Base-by-base conservation (phyloP, 64 coral and sea anemone genomes). In the Pachyseris speciosa region DNA sequence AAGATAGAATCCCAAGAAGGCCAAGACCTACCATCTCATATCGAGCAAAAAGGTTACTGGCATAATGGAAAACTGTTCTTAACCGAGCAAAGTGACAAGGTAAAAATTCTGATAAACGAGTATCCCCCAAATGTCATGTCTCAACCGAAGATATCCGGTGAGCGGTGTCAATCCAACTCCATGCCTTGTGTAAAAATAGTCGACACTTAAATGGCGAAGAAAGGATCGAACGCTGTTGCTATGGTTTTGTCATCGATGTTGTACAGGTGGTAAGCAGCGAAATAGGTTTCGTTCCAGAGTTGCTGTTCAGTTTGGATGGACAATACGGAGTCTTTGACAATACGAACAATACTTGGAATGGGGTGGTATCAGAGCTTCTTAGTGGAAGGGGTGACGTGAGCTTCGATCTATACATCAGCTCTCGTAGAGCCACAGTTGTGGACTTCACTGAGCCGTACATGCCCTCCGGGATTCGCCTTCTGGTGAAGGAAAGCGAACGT, bases 381-480 rank as follows among this genome's bases (percentile, higher is more conserved):
- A 22, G 41, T 16, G 74, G 84, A 37, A 76, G 93, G 72, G 95
- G 91, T 2, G 95, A 97, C 39, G 77, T 83, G 20, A 90, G 83
- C 40, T 69, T 93, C 3, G 91, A 97, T 78, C 50, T 97, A 79
- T 94, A 86, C 51, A 84, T 97, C 6, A 97, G 95, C 29, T 91
- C 95, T 41, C 84, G 95, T 11, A 89, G 95, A 44, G 69, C 95
- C 28, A 86, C 67, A 13, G 95, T 84, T 69, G 29, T 97, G 3
- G 90, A 94, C 29, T 97, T 97, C 37, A 97, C 95, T 6, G 95
- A 97, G 42, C 77, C 91, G n/a, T 97, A 97, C 69, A 67, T 91
- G 55, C 91, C 91, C 5, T 92, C 95, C 9, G 95, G 95, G 30
- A 97, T 97, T 89, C 63, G 69, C n/a, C 78, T 97, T 69, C 68